Evolutionary conservation across 2,888 invertebrate species (phyloP), one percentile per base, ranked within the genome.

Genomic region (Cephus sareptanus): DNA sequence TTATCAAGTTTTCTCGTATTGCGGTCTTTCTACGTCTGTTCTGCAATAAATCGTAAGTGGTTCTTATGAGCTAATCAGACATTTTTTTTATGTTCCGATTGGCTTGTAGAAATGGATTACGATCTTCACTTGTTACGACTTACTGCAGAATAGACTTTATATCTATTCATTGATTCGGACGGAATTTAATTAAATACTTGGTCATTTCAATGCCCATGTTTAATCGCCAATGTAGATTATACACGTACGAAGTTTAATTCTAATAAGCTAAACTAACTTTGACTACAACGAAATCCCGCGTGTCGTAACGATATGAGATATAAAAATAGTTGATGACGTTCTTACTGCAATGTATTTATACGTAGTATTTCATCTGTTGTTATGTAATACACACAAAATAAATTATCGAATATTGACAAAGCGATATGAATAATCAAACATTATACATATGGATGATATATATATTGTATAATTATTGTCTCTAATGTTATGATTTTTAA

Each of bases 301-400:
- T 75, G 79, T 77, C 69, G 31, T 74, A 74, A 74, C 74, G 37
- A 76, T 76, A 40, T 40, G 71, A 75, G 74, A 23, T 34, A 76
- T 34, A 77, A 77, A 77, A 78, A 77, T 77, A 74, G 80, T 77
- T 83, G 82, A 76, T 79, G 74, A 77, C 79, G 78, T 78, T 77
- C 82, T 82, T 85, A 85, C 83, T 84, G 82, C 82, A 85, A 87
- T 84, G 86, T 89, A 89, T 89, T 89, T 86, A 85, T 89, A 87
- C 84, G 82, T 88, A 89, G 89, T 89, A 89, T 89, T 89, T 89
- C 84, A 86, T 82, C 82, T 84, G 85, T 83, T 83, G 76, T 87
- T 85, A 87, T 85, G 83, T 86, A 87, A 86, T 85, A 86, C 85
- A 85, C 83, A 83, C 78, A 80, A 84, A 83, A 80, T 85, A 86